Evolutionary conservation across 2,888 invertebrate species (phyloP), one percentile per base, ranked within the genome.

Genomic region (Pediacus dermestoides): DNA sequence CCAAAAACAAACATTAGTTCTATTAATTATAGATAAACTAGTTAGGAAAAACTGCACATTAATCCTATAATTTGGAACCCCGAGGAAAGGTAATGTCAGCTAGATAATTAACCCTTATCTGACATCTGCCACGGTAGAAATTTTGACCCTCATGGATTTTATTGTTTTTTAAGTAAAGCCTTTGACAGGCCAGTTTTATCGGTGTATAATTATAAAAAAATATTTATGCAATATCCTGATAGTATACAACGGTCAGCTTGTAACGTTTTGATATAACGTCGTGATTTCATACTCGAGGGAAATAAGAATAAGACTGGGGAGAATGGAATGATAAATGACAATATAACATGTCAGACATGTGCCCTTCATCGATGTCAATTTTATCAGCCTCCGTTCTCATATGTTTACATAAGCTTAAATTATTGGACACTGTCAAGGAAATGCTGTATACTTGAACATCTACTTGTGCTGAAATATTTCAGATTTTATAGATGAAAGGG

Each of bases 241-340:
- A 27, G 16, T 26, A 18, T 30, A 39, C 21, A 39, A 49, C 51
- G 55, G 53, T 52, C 53, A 53, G 38, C 47, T 43, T 43, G 50
- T 53, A 54, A 56, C 59, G 50, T 59, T 59, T 54, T 58, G 59
- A 52, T 58, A 51, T 41, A 53, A 48, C 42, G 52, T 44, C 44
- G 48, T 55, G 50, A 52, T 54, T 53, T 53, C 50, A 47, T 48
- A 34, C 56, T 44, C 50, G 22, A 30, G 52, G 54, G 54, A 53
- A 54, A 54, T 53, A 46, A 39, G 38, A 42, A 40, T 42, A 36
- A 39, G 39, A 43, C n/a, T 38, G 39, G 45, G 45, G 44, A 30
- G 41, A 36, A 16, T 22, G 22, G 26, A 18, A 46, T 54, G 56
- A 56, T 53, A 48, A 51, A 56, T 46, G 52, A 50, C 50, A 50